phyloP scores from a whole-genome alignment of 2,113 vertebrate species.

The Fregetta grallaria region DNA sequence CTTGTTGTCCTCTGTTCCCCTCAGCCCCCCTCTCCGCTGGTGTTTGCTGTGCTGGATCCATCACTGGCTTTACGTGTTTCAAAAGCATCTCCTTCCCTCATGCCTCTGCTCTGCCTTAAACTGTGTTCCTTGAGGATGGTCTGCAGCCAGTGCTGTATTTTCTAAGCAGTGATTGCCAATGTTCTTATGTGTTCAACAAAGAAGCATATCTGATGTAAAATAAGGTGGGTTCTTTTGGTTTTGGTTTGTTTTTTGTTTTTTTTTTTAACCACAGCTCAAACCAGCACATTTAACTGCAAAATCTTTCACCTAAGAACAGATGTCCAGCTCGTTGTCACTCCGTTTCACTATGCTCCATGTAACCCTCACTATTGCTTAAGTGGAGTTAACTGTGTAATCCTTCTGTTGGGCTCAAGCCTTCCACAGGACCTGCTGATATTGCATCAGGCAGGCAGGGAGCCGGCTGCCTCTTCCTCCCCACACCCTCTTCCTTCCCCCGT shows the following conservation, averaged over 20 bases:
- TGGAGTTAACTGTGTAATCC: rapidly evolving
- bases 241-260: too few relatives aligned
- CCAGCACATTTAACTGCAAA: rapidly evolving
- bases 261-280: neutral
- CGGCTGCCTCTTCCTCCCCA: neutral
- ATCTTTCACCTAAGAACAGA: rapidly evolving
- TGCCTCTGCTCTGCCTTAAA: neutral
- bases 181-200: neutral
- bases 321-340: neutral
- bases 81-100: neutral
- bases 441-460: neutral
- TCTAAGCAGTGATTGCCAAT: too few relatives aligned
- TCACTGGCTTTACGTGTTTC: rapidly evolving
- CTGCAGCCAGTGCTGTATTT: neutral
- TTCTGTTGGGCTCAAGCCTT: neutral
- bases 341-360: rapidly evolving
- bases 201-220: too few relatives aligned
- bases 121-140: neutral
- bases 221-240: neutral
- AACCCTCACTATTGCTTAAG: rapidly evolving
- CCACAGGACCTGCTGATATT: neutral
- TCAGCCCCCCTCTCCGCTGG: rapidly evolving
- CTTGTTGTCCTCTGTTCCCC: neutral
- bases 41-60: neutral
- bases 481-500: neutral